A percentile compares a stretch with the other conserved stretches of the same genome.
Conservation (phyloP, 2,113 vertebrate genomes). For the Eonycteris spelaea region DNA sequence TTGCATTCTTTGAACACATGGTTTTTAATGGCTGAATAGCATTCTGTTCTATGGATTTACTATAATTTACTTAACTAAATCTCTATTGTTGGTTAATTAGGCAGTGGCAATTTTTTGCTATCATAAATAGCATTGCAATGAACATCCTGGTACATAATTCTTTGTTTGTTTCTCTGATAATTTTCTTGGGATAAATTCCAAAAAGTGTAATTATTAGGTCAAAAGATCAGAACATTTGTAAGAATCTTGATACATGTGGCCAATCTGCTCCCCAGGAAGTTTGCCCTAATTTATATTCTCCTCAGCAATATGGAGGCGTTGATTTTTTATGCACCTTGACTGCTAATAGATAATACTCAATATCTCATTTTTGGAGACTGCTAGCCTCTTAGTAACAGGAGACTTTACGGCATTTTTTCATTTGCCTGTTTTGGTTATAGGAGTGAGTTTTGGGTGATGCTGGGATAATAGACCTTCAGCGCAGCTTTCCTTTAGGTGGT, state of each 20-base stretch:
- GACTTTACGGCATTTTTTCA: neutral
- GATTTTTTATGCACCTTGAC: neutral
- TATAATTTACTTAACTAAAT: conserved; percentile 66
- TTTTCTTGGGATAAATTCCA: conserved; percentile 72
- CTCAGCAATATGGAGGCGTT: neutral
- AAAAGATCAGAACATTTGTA: conserved; percentile 62
- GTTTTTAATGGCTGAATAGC: conserved; percentile 21
- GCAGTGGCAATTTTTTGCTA: conserved; percentile 52
- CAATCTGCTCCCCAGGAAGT: neutral
- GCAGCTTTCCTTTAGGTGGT: neutral
- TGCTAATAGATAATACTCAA: neutral
- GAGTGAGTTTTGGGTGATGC: neutral
- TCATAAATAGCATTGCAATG: conserved; percentile 70
- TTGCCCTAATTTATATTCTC: conserved; percentile 16
- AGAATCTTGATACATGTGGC: conserved; percentile 29
- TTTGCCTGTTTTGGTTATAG: neutral
- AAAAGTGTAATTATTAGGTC: conserved; percentile 59
- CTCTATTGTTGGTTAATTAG: conserved; percentile 66
- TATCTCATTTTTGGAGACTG: neutral
- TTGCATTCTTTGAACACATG: conserved; percentile 24
- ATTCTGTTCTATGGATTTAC: conserved; percentile 53
- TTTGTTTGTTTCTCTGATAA: conserved; percentile 65
- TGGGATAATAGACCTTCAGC: neutral
- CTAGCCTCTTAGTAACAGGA: neutral
- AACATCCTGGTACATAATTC: conserved; percentile 62